These are phyloP conservation scores for Eristalis arbustorum DNA, from an alignment of 2,888 invertebrate genomes.

Conservation along the genomic window DNA sequence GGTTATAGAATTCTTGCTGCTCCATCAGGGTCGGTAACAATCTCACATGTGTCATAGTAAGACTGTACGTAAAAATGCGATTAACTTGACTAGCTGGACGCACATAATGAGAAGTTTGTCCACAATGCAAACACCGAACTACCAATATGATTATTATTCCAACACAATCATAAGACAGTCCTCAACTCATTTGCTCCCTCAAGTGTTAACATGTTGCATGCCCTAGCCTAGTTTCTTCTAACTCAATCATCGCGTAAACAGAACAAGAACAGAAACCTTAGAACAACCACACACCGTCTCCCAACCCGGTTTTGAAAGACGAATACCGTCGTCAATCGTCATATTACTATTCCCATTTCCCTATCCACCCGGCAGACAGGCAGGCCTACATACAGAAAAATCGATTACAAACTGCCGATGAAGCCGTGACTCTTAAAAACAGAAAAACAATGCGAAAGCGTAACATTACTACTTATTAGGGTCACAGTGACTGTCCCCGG, in stretches of 20 bases:
- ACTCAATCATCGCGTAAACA: neutral
- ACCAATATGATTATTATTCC: too few species aligned
- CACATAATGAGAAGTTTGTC: too few species aligned
- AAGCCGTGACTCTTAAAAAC: conserved; percentile 21
- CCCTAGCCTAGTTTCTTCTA: neutral
- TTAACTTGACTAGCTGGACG: too few species aligned
- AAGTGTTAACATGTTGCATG: too few species aligned
- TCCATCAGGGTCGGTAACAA: too few species aligned
- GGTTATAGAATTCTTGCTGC: too few species aligned
- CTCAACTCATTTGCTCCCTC: too few species aligned
- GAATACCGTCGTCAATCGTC: conserved; percentile 15
- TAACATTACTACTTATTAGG: conserved; percentile 53
- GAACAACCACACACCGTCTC: neutral
- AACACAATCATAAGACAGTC: too few species aligned
- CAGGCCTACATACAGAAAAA: conserved; percentile 17
- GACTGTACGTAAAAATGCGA: too few species aligned
- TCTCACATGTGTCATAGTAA: too few species aligned
- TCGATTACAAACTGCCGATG: conserved; percentile 36
- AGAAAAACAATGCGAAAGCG: neutral
- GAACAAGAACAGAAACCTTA: neutral
- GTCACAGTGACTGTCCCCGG: conserved; percentile 53
- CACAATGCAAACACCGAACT: too few species aligned
- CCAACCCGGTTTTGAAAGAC: neutral
- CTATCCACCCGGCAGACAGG: conserved; percentile 1
- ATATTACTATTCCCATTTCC: conserved; percentile 28